A percentile compares a stretch with the other conserved stretches of the same genome.
Conservation (phyloP, 2,888 invertebrate genomes). For the Spilosoma lubricipeda region DNA sequence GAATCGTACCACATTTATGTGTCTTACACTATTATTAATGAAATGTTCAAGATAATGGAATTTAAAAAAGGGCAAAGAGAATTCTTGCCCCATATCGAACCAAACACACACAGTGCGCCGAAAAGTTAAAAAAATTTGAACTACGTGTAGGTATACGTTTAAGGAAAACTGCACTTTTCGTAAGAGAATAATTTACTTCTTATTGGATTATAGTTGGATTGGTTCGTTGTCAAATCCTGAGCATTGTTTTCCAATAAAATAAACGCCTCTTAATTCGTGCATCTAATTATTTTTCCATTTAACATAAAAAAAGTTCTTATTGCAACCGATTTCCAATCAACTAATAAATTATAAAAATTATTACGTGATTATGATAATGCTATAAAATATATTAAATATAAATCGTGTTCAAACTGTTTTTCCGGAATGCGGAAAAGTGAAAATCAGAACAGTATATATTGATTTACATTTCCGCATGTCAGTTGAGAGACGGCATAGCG, state of each 20-base stretch:
- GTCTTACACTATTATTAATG: not conserved
- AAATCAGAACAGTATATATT: constrained; percentile 26
- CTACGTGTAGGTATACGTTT: no score
- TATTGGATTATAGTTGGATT: no score
- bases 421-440: constrained; percentile 40
- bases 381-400: constrained; percentile 6
- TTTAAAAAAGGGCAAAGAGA: not conserved
- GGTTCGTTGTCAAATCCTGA: no score
- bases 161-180: no score
- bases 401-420: not conserved
- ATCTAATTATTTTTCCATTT: no score
- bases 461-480: constrained; percentile 31
- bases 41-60: not conserved
- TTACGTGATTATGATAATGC: not conserved
- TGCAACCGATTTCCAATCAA: not conserved
- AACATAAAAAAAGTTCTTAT: not conserved
- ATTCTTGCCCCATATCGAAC: not conserved
- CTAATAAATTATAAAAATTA: not conserved
- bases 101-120: no score
- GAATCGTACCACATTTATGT: not conserved
- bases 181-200: no score
- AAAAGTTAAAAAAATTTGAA: not conserved
- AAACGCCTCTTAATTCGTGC: no score
- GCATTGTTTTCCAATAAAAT: no score
- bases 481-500: constrained; percentile 18